Percentiles rank a stretch among this genome's conserved stretches.
phyloP scores from a whole-genome alignment of 2,888 invertebrate genomes.

The Salticus scenicus region DNA sequence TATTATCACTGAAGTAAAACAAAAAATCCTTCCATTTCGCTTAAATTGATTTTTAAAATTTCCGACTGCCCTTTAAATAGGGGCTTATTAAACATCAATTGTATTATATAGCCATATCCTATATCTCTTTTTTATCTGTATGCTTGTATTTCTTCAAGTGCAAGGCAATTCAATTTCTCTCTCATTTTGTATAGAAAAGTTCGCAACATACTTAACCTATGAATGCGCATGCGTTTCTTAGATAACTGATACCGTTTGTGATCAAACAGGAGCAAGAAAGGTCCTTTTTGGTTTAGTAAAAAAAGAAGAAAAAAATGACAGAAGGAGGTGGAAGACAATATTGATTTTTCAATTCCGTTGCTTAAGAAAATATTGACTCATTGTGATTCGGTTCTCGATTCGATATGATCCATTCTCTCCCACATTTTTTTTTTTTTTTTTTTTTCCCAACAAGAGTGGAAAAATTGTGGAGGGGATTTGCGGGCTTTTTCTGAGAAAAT shows the following conservation, averaged over 20 bases:
- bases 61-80: no score
- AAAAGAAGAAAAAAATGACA: neutral
- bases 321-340: conserved; percentile 36
- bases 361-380: conserved; percentile 61
- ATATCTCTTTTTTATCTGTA: no score
- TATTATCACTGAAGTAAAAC: no score
- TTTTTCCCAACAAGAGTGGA: neutral
- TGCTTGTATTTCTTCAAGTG: no score
- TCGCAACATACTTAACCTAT: neutral
- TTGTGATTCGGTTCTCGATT: conserved; percentile 34
- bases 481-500: neutral
- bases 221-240: neutral
- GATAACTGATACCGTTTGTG: neutral
- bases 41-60: no score
- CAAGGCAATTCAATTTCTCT: no score
- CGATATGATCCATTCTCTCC: neutral
- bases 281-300: neutral
- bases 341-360: conserved; percentile 54
- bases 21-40: no score
- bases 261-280: neutral
- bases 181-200: no score
- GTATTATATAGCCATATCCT: no score
- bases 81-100: no score
- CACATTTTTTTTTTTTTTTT: neutral
- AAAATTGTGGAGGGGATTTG: neutral